Base-by-base conservation (phyloP, 2,888 invertebrate genomes). In the Tinea trinotella region DNA sequence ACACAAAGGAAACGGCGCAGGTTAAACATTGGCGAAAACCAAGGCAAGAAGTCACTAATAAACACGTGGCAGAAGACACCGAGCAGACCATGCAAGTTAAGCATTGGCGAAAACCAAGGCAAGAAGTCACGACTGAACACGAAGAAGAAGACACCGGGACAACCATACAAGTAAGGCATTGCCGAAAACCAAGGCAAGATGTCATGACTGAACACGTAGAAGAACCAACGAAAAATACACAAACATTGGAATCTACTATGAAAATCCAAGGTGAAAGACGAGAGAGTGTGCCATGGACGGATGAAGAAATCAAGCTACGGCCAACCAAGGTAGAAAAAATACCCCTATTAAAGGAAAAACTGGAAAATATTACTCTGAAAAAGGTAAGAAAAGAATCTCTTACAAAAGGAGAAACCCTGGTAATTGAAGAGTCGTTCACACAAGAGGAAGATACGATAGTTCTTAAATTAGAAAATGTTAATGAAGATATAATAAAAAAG, bases 301-400 rank as follows among this genome's bases (percentile, higher is more conserved):
- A 92, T 63, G 90, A 93, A 72, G 86, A 88, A 59, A 84, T 90
- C 10, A 83, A 87, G 62, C 65, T 90, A 59, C 85, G 88, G 61
- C 90, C 90, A 1, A 83, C 90, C 0, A 90, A 89, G 61, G 86
- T 88, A 52, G 84, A 89, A 59, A 87, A 88, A 59, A 76, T 78
- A 58, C 67, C 79, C 53, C 83, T 88, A 73, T 17, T 83, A 68
- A 83, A 88, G 87, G 64, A 87, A 85, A 88, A 85, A 64, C 60
- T 86, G 49, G 85, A 88, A 70, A 75, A 80, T 59, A 67, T 84
- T 3, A 71, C 68, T 46, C 64, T 83, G 55, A 84, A 67, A 65
- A 77, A 73, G 56, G 64, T 74, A 1, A 64, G 71, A 57, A 83
- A 83, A 61, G 73, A 74, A 55, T 73, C 79, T 20, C 68, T 80